Percentiles rank a stretch among this genome's conserved stretches.
These are phyloP conservation scores for Eueremaeus valkanovi DNA, from an alignment of 2,888 invertebrate genomes.

Conservation along the genomic window DNA sequence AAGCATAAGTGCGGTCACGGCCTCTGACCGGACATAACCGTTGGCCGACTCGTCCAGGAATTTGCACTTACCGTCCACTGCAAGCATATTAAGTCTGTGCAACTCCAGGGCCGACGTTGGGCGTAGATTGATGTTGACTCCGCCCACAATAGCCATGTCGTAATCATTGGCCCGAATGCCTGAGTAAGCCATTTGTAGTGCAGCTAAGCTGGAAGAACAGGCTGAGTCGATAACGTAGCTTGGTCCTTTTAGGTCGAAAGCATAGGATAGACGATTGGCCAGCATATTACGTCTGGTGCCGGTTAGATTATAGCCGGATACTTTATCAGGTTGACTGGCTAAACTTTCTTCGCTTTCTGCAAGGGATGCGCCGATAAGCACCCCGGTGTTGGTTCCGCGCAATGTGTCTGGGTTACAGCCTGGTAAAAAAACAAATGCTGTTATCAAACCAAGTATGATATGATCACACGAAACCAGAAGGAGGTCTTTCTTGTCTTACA, in stretches of 20 bases:
- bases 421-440: not conserved
- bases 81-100: conserved; percentile 86
- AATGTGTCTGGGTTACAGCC: conserved; percentile 49
- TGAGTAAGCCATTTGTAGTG: conserved; percentile 74
- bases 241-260: conserved; percentile 89
- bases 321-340: not conserved
- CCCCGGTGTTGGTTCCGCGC: conserved; percentile 55
- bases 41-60: conserved; percentile 83
- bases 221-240: conserved; percentile 97
- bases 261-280: conserved; percentile 83
- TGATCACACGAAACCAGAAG: no score
- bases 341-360: conserved; percentile 8
- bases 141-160: conserved; percentile 91
- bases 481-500: no score
- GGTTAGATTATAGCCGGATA: conserved; percentile 62
- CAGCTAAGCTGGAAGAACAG: conserved; percentile 89
- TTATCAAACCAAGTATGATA: not conserved
- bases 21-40: conserved; percentile 88
- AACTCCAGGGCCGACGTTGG: conserved; percentile 89
- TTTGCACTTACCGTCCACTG: conserved; percentile 83
- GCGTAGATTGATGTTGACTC: conserved; percentile 79
- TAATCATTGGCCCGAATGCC: conserved; percentile 84
- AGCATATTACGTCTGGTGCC: conserved; percentile 89
- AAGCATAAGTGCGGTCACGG: conserved; percentile 71
- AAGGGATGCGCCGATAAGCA: conserved; percentile 55